Base-by-base conservation (phyloP, 2,113 vertebrate genomes). In the Jacana jacana region DNA sequence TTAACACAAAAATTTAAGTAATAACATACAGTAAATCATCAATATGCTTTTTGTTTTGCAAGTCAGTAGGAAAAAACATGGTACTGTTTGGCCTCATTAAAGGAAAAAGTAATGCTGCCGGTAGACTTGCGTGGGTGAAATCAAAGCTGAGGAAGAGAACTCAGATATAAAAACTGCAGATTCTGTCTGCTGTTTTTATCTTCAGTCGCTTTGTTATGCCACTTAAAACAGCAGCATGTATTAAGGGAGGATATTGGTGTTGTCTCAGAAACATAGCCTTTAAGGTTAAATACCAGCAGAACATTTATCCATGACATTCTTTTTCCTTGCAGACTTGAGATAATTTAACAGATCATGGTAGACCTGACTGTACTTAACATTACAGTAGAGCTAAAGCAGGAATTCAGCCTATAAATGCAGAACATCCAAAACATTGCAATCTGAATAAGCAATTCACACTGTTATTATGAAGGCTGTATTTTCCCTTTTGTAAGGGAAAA, bases 161-260 rank as follows among this genome's bases (percentile, higher is more conserved):
- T 42, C 66, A 66, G 63, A 81, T 24, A 64, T 9, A 76, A 91
- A 94, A 92, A 7, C 44, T 91, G 58, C 31, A 72, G 58, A 44
- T 65, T 92, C 84, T 86, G 37, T 68, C 52, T 92, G 44, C 85
- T 86, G 19, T 95, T 96, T 96, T 95, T 91, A 89, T 75, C 69
- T 93, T 89, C 42, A 19, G 5, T 51, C 72, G 73, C 66, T 95
- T 82, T 91, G 78, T 79, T 95, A 65, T 80, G 81, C 44, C 0
- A 6, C 66, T 82, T 89, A 93, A 87, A 95, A 7, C 52, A 88
- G 66, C 73, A 89, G 17, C 44, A 54, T 4, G 5, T 68, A 61
- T 25, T 46, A 51, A n/a, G 18, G 44, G 31, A 44, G 15, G 23
- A 60, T 71, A 69, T 33, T 23, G 46, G 25, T 87, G 49, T 73